Base-by-base conservation (phyloP, 2,888 invertebrate genomes). In the Hemicrepidius hirtus region DNA sequence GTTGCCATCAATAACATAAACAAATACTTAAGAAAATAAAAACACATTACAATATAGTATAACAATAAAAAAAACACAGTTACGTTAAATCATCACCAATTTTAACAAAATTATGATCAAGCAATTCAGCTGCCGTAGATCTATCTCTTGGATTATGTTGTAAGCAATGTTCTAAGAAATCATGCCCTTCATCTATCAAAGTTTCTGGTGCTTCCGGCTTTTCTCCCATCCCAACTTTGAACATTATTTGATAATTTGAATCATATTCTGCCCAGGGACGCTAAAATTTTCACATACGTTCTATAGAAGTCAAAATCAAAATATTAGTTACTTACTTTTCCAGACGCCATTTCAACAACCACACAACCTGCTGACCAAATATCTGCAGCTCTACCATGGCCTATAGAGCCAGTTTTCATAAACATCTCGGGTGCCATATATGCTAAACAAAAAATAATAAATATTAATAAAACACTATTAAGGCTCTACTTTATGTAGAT, bases 341-440 rank as follows among this genome's bases (percentile, higher is more conserved):
- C 97, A 12, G 96, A 95, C 20, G 94, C 92, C 97, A 98, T 98
- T 87, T 98, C 97, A 0, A 97, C 92, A 75, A 98, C 95, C 67
- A 97, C 97, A 87, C 97, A 98, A 40, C 97, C 98, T 50, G 97
- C 90, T 35, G 97, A 97, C 98, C 98, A 98, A 83, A 98, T 93
- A 88, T 98, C 98, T 2, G 96, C 97, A 1, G 96, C 95, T 80
- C 97, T 90, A 0, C 98, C 98, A 87, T 97, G 96, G 0, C 98
- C 97, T 74, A 90, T 89, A 28, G 86, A 86, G 76, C 93, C 91
- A 35, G 93, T 92, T 86, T 93, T 93, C 88, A 94, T 95, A 84
- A 95, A 97, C 80, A 98, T 95, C 87, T 98, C 98, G 0, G 98
- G 98, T 0, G 97, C 98, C 97, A 98, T 98, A 85, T 97, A 98